Evolutionary conservation across 2,797 vertebrate genomes (phyloP), one percentile per base, ranked within the genome.

Genomic region (Propithecus deckenii): DNA sequence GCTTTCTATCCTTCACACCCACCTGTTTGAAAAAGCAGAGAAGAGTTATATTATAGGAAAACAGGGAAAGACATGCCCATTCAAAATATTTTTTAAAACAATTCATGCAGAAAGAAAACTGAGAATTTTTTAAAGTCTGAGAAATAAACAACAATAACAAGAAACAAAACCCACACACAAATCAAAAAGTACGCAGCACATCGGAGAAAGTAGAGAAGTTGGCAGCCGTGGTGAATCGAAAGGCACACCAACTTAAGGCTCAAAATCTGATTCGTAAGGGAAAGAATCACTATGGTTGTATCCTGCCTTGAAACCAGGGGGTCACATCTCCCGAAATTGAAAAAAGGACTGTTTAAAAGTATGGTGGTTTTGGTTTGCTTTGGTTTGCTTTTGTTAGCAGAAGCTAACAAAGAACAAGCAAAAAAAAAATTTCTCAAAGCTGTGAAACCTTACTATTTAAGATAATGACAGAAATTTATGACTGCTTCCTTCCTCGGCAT

Each of bases 391-490:
- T 22, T 57, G 55, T 57, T 57, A 57, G 55, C 55, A 57, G 55
- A 79, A 96, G 81, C 48, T 97, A 97, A 69, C 32, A 92, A 98
- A 81, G 74, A 98, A 98, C 79, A 98, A 98, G 94, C 67, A 69
- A 95, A 98, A 95, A 97, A 23, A 55, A n/a, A 65, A 4, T 17
- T 50, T 89, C 86, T 75, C 97, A 79, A 96, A 46, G n/a, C 94
- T 89, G 41, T 92, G 89, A 98, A 97, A 94, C 76, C 81, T 84
- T 83, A 85, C 97, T 98, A 97, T 92, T 98, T 98, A 96, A 97
- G 86, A 97, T 98, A 98, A 98, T 94, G 83, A 98, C 94, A 96
- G 95, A 98, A 98, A 98, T 98, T 94, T 96, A 97, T 89, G 57
- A 95, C 91, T 91, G 69, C 91, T 98, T 98, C 96, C 93, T 98